phyloP scores from a whole-genome alignment of 2,888 invertebrate genomes.

The Athalia circularis region DNA sequence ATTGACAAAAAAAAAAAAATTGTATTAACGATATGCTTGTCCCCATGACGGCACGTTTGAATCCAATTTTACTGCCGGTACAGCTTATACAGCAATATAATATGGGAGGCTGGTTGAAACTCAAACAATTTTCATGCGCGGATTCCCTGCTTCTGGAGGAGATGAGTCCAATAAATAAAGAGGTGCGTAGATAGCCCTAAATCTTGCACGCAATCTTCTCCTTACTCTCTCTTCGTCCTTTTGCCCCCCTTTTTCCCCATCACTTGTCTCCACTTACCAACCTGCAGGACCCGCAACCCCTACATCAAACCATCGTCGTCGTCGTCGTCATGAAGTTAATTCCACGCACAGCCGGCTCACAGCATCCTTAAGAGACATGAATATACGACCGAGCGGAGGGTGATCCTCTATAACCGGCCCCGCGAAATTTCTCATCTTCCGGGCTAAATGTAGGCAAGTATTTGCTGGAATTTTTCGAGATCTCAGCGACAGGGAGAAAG shows the following conservation, averaged over 20 bases:
- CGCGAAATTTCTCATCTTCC: slow-evolving; percentile 36
- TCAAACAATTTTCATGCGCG: slow-evolving; percentile 41
- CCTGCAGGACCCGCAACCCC: not conserved
- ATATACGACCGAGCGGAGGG: slow-evolving; percentile 36
- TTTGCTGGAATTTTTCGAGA: not conserved
- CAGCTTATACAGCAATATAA: too few relatives aligned
- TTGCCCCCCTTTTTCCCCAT: not conserved
- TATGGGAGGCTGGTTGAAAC: not conserved
- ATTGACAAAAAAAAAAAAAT: slow-evolving; percentile 14
- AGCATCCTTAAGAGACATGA: slow-evolving; percentile 29
- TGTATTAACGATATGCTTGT: slow-evolving; percentile 13
- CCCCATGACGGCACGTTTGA: slow-evolving; percentile 10
- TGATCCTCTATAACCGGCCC: slow-evolving; percentile 31
- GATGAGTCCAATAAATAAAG: slow-evolving; percentile 45
- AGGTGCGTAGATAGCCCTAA: slow-evolving; percentile 44
- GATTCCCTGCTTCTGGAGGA: slow-evolving; percentile 22
- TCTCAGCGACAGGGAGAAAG: too few relatives aligned
- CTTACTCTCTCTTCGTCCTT: slow-evolving; percentile 40
- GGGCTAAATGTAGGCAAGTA: not conserved
- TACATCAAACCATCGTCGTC: slow-evolving; percentile 28
- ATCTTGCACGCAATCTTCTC: slow-evolving; percentile 48
- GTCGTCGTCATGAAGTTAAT: slow-evolving; percentile 37
- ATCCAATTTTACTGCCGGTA: not conserved
- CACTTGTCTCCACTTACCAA: too few relatives aligned
- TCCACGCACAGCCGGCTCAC: slow-evolving; percentile 33